Base-by-base conservation (phyloP, 2,888 invertebrate species). In the Clepsis dumicolana region DNA sequence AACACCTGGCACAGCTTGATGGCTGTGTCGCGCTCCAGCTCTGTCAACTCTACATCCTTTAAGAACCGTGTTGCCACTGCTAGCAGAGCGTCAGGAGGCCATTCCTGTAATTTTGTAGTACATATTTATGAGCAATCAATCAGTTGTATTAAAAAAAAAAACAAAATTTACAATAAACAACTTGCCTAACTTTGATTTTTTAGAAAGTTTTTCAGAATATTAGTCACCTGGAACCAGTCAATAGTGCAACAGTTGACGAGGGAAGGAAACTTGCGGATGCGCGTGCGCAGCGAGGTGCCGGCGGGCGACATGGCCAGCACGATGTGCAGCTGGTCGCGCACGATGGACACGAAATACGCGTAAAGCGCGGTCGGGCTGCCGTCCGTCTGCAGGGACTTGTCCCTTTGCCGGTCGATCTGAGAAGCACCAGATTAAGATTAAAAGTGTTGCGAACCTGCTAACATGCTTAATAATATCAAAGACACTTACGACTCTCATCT, bases 171-270 rank as follows among this genome's bases (percentile, higher is more conserved):
- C n/a, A 32, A 7, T 12, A 32, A 32, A 32, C 32, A 32, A 32
- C 32, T 10, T 32, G 32, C 10, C 12, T 32, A 32, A 32, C 14
- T 38, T n/a, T 3, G n/a, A 8, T 14, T 3, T 38, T 0, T 38
- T 5, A 48, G 8, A 50, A 24, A 21, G 21, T 25, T 50, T 25
- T 44, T 21, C 7, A 21, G 21, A 7, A 24, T 32, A 29, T 2
- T 8, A 14, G 14, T 8, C 5, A 95, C 95, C 94, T 97, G 98
- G 87, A 98, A 98, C 98, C 98, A 98, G 86, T 98, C 98, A 72
- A 98, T 98, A 0, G 98, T 98, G 83, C 98, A 98, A 85, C 98
- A 98, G 85, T 98, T 99, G 70, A 98, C 97, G 18, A 99, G 95
- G 0, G 98, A 96, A 0, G 98, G 98, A 85, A 98, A 99, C 87